phyloP scores from a whole-genome alignment of 1,140 invertebrate genomes.

The Meloidogyne floridensis region DNA sequence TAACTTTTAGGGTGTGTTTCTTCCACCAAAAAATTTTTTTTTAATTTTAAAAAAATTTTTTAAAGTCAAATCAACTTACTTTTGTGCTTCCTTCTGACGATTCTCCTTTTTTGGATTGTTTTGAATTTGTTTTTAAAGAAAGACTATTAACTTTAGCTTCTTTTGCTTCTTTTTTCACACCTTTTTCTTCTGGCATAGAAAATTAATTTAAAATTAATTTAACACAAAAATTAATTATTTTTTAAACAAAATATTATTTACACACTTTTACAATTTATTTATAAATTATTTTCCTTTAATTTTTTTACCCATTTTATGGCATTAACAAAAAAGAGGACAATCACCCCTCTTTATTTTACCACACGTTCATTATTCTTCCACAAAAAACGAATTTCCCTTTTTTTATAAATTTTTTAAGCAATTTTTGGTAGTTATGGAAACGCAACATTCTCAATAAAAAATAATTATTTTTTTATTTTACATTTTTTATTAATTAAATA shows the following conservation, averaged over 20 bases:
- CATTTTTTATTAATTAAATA: neutral
- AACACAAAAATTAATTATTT: neutral
- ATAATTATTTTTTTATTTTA: neutral
- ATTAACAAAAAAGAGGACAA: neutral
- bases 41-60: neutral
- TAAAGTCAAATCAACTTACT: neutral
- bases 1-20: neutral
- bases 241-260: neutral
- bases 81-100: neutral
- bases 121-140: neutral
- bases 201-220: neutral
- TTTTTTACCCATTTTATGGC: neutral
- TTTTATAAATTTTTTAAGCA: neutral
- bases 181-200: neutral
- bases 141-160: neutral
- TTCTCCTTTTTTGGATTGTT: neutral
- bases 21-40: neutral
- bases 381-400: neutral
- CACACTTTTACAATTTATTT: neutral
- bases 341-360: neutral
- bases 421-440: slow-evolving; percentile 3
- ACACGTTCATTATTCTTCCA: neutral
- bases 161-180: neutral
- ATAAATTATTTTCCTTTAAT: neutral
- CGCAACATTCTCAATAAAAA: neutral